These are phyloP conservation scores for Microtus oregoni DNA, from an alignment of 2,113 vertebrate species.

Conservation along the genomic window DNA sequence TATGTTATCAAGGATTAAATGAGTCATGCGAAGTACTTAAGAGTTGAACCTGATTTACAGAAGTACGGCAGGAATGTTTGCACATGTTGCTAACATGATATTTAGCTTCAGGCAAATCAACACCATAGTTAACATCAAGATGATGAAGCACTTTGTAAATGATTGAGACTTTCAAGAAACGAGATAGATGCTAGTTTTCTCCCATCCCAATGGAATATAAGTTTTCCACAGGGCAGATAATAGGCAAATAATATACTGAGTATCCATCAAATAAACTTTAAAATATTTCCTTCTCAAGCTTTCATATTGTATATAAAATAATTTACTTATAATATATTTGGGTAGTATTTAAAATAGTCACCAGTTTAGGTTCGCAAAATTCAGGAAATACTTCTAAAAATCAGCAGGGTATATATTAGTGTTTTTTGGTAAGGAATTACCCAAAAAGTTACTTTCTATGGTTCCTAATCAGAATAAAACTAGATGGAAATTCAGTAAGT, in stretches of 20 bases:
- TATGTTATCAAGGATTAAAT: not conserved
- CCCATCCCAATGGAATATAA: not conserved
- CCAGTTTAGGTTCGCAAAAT: not conserved
- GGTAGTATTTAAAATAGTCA: constrained; percentile 21
- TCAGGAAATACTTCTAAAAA: not conserved
- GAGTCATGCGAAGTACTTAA: not conserved
- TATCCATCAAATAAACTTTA: not conserved
- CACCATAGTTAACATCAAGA: not conserved
- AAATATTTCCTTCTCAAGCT: not conserved
- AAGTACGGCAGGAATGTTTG: not conserved
- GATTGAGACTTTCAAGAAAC: not conserved
- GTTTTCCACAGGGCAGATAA: not conserved
- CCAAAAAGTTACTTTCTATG: not conserved
- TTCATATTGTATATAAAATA: not conserved
- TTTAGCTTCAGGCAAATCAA: not conserved
- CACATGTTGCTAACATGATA: not conserved
- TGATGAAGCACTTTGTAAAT: not conserved
- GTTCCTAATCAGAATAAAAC: not conserved
- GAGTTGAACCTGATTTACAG: not conserved
- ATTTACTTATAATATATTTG: not conserved
- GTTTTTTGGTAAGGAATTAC: not conserved
- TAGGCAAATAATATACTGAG: not conserved
- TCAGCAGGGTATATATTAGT: not conserved
- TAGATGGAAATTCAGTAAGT: not conserved
- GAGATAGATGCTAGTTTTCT: not conserved